phyloP scores from a whole-genome alignment of 2,113 vertebrate species.

The Malurus elegans region DNA sequence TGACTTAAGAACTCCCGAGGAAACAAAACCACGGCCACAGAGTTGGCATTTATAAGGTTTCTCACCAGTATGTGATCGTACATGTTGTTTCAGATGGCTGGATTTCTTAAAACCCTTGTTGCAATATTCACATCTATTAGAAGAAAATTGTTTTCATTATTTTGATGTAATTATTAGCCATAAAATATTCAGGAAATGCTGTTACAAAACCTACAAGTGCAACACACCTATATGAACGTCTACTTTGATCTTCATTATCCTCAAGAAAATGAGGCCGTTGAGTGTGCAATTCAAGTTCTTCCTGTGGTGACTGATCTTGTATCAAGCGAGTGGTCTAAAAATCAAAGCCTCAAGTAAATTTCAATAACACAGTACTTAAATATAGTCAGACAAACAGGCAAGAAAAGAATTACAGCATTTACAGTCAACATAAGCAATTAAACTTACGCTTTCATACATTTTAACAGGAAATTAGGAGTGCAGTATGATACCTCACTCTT shows the following conservation, averaged over 20 bases:
- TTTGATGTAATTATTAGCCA: neutral
- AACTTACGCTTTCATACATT: neutral
- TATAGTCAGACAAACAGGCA: neutral
- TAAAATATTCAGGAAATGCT: neutral
- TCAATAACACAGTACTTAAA: neutral
- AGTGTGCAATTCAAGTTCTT: slow-evolving; percentile 81
- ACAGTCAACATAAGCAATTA: neutral
- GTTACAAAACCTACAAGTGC: neutral
- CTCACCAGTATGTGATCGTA: slow-evolving; percentile 96
- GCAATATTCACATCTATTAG: slow-evolving; percentile 87
- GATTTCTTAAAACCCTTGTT: slow-evolving; percentile 97
- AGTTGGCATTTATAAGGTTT: slow-evolving; percentile 92
- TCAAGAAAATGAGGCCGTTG: slow-evolving; percentile 85
- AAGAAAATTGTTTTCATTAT: neutral
- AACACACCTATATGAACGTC: slow-evolving; percentile 88
- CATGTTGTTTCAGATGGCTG: slow-evolving; percentile 95
- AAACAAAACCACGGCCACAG: slow-evolving; percentile 92
- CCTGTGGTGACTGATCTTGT: slow-evolving; percentile 80
- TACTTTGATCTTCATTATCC: slow-evolving; percentile 86
- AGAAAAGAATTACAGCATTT: neutral
- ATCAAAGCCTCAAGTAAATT: slow-evolving; percentile 1
- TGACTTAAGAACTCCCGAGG: slow-evolving; percentile 93
- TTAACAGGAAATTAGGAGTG: neutral
- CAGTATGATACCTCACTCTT: neutral
- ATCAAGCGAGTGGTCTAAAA: slow-evolving; percentile 86